Evolutionary conservation across 1,140 invertebrate genomes (phyloP).

Genomic region (Myzus persicae): DNA sequence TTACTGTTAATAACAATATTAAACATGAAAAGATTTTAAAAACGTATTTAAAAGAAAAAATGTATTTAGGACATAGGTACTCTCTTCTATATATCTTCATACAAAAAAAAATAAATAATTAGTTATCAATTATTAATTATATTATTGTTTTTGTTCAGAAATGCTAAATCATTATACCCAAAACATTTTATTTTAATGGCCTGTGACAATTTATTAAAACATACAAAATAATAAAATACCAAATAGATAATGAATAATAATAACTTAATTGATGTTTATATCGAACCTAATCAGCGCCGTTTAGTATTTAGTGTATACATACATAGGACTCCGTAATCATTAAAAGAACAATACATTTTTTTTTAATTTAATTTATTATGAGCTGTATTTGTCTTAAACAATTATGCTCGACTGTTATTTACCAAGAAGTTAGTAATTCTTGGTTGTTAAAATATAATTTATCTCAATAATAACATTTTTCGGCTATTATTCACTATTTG

Average conservation of each 20-base stretch:
- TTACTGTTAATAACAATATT: neutral
- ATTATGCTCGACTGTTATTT: neutral
- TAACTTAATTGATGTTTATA: neutral
- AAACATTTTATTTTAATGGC: neutral
- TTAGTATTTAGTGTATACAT: neutral
- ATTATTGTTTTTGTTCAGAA: neutral
- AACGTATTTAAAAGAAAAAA: neutral
- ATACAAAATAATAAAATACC: neutral
- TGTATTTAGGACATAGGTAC: neutral
- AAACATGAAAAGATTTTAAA: neutral
- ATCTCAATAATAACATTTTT: neutral
- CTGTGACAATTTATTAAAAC: neutral
- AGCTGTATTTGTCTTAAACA: neutral
- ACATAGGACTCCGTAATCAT: neutral
- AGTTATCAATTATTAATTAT: too few species aligned
- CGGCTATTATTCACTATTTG: neutral
- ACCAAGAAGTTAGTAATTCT: neutral
- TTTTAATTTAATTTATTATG: neutral
- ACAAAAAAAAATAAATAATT: too few species aligned
- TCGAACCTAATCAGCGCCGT: neutral
- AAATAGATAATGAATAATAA: neutral
- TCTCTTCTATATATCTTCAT: neutral
- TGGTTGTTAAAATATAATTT: neutral
- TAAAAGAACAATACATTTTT: too few species aligned
- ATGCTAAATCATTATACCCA: neutral